Evolutionary conservation across 2,113 vertebrate species (phyloP).

Genomic region (Pimephales promelas): DNA sequence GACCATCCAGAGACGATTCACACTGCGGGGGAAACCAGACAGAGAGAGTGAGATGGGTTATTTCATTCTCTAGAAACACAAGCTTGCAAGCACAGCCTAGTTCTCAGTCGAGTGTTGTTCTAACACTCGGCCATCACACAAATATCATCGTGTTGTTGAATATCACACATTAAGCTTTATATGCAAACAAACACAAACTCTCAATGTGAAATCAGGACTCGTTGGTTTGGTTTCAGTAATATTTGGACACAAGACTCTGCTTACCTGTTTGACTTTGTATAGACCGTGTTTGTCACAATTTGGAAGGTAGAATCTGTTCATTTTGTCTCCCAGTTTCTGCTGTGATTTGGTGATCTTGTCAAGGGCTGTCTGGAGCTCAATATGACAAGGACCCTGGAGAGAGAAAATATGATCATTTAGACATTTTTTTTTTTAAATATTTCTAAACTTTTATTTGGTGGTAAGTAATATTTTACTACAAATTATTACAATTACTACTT

Average conservation of each 20-base stretch:
- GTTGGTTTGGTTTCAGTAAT: not conserved
- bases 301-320: slow-evolving; percentile 92
- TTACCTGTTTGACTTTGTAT: slow-evolving; percentile 93
- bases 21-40: slow-evolving; percentile 76
- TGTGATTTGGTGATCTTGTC: slow-evolving; percentile 83
- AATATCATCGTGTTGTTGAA: slow-evolving; percentile 4
- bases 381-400: slow-evolving; percentile 85
- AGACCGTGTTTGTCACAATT: slow-evolving; percentile 91
- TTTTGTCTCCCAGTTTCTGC: slow-evolving; percentile 79
- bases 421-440: not conserved
- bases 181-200: not conserved
- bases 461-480: not conserved
- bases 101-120: slow-evolving; percentile 25
- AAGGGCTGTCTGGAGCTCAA: slow-evolving; percentile 85
- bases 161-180: slow-evolving; percentile 19
- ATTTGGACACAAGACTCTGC: slow-evolving; percentile 31
- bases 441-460: not conserved
- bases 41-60: slow-evolving; percentile 17
- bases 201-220: not conserved
- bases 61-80: slow-evolving; percentile 31
- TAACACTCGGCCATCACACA: not conserved
- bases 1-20: slow-evolving; percentile 86
- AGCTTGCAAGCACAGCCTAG: slow-evolving; percentile 16
- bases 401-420: not conserved
- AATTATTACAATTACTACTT: not conserved